These are phyloP conservation scores for Ormia ochracea DNA, from an alignment of 2,888 invertebrate species.

Conservation along the genomic window DNA sequence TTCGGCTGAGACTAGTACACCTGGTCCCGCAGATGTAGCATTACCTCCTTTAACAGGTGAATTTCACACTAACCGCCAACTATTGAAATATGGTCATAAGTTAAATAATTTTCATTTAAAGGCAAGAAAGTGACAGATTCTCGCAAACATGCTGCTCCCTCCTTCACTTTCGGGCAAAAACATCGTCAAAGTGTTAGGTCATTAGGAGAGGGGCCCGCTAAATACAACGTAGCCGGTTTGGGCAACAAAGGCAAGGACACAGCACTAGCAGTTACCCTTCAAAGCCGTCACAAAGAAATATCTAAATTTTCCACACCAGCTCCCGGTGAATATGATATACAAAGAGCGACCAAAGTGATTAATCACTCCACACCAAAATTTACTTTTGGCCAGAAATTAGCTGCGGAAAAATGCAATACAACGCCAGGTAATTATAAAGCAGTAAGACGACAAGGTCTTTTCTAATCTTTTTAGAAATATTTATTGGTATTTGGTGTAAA, in stretches of 20 bases:
- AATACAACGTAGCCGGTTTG: constrained; percentile 91
- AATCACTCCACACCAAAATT: constrained; percentile 81
- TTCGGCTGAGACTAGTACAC: constrained; percentile 89
- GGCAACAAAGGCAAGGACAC: constrained; percentile 88
- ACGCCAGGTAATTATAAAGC: constrained; percentile 81
- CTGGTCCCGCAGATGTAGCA: constrained; percentile 91
- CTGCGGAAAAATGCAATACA: constrained; percentile 80
- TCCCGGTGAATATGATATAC: constrained; percentile 92
- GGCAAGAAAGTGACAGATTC: constrained; percentile 88
- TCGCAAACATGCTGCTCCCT: constrained; percentile 86
- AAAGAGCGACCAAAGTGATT: constrained; percentile 80
- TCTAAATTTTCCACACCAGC: constrained; percentile 83
- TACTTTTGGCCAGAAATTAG: constrained; percentile 85
- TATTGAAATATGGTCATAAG: no score
- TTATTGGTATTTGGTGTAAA: constrained; percentile 47
- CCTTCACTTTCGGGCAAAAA: constrained; percentile 87
- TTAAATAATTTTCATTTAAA: constrained; percentile 71
- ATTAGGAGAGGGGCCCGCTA: constrained; percentile 90
- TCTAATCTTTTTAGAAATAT: no score
- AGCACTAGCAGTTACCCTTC: constrained; percentile 87
- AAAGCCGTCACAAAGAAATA: constrained; percentile 81
- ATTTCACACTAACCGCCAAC: no score
- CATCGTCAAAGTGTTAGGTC: constrained; percentile 78
- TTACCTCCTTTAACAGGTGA: constrained; percentile 89
- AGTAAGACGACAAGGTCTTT: no score